A percentile compares a stretch with the other conserved stretches of the same genome.
phyloP scores from a whole-genome alignment of 1,140 invertebrate genomes.

The Drosophila ohnishii region DNA sequence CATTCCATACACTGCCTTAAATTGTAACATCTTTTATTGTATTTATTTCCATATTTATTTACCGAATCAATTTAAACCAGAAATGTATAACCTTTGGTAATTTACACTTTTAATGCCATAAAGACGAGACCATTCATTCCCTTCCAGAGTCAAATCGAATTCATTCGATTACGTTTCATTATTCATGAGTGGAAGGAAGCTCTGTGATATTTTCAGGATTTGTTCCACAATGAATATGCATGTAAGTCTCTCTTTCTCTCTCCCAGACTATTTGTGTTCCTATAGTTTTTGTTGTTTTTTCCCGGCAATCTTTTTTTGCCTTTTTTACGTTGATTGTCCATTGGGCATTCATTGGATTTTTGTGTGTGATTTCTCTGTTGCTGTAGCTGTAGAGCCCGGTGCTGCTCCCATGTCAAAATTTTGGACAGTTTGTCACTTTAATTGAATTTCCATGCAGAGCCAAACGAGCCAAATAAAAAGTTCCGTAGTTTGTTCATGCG shows the following conservation, averaged over 20 bases:
- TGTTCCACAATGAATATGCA: slow-evolving; percentile 42
- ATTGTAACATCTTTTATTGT: background rate
- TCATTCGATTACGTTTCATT: slow-evolving; percentile 46
- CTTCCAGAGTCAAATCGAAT: slow-evolving; percentile 27
- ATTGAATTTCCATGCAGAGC: slow-evolving; percentile 78
- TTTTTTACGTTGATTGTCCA: slow-evolving; percentile 70
- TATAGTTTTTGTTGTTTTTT: slow-evolving; percentile 8
- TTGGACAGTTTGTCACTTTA: slow-evolving; percentile 81
- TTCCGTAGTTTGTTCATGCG: slow-evolving; percentile 52
- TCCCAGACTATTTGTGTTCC: slow-evolving; percentile 36
- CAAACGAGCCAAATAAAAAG: slow-evolving; percentile 47
- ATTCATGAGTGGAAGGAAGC: slow-evolving; percentile 34
- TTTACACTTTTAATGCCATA: slow-evolving; percentile 28
- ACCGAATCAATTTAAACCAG: background rate
- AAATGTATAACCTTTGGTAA: background rate
- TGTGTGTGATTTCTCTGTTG: slow-evolving; percentile 35
- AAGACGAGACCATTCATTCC: slow-evolving; percentile 4
- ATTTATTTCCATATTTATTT: background rate
- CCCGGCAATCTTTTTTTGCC: slow-evolving; percentile 21
- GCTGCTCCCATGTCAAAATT: slow-evolving; percentile 74
- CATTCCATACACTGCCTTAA: too few species aligned
- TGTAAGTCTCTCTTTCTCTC: slow-evolving; percentile 17
- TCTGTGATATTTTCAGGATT: slow-evolving; percentile 37
- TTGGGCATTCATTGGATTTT: slow-evolving; percentile 76
- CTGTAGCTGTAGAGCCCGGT: slow-evolving; percentile 4